Conservation (phyloP, 2,888 invertebrate species). For the Zaprionus bogoriensis region DNA sequence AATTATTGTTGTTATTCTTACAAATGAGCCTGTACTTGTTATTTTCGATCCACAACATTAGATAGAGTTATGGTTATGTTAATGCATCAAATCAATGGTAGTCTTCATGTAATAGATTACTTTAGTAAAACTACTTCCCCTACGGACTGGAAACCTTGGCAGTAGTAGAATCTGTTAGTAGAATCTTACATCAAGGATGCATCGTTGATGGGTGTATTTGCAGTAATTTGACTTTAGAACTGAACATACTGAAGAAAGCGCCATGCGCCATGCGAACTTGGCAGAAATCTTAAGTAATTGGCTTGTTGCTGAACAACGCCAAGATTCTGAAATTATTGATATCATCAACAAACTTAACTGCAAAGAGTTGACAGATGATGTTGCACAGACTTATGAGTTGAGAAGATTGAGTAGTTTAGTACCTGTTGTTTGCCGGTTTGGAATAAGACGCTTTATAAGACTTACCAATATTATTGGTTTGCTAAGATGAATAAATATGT, state of each 20-base stretch:
- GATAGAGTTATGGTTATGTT: slow-evolving; percentile 29
- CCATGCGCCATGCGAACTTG: slow-evolving; percentile 12
- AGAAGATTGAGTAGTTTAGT: background rate
- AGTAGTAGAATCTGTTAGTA: slow-evolving; percentile 34
- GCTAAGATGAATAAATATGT: slow-evolving; percentile 19
- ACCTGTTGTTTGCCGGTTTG: slow-evolving; percentile 4
- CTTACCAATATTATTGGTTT: slow-evolving; percentile 21
- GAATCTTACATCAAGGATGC: slow-evolving; percentile 33
- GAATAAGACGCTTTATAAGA: slow-evolving; percentile 11
- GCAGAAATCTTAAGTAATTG: slow-evolving; percentile 23
- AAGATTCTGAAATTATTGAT: slow-evolving; percentile 1
- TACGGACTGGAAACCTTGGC: slow-evolving; percentile 32
- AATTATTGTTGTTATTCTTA: background rate
- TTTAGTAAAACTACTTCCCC: slow-evolving; percentile 28
- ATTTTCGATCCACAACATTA: slow-evolving; percentile 37
- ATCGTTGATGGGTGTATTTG: too few relatives aligned
- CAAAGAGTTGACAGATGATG: slow-evolving; percentile 3
- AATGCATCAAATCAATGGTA: slow-evolving; percentile 7
- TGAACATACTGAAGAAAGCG: background rate
- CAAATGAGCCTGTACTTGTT: slow-evolving; percentile 30
- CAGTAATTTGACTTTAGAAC: too few relatives aligned
- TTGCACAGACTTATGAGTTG: slow-evolving; percentile 4
- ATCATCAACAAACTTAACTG: slow-evolving; percentile 1
- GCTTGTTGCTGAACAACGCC: slow-evolving; percentile 11
- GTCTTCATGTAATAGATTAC: slow-evolving; percentile 14